Conservation (phyloP, 1,140 invertebrate genomes). For the Atopsyche davidsoni region DNA sequence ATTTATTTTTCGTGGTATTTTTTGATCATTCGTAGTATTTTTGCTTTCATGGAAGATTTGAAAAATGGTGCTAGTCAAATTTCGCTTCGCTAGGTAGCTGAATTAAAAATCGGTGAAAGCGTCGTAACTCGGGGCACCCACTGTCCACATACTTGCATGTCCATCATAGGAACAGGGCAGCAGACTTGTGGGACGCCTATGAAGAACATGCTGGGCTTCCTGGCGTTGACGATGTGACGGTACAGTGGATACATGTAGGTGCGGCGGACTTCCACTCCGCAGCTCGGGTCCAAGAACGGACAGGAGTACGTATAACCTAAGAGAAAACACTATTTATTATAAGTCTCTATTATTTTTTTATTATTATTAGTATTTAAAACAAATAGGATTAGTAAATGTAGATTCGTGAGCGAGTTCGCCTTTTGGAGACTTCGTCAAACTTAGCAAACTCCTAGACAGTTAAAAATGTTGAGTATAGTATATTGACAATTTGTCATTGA, state of each 20-base stretch:
- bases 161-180: slow-evolving; percentile 21
- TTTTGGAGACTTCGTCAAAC: too few species aligned
- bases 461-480: too few species aligned
- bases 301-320: slow-evolving; percentile 61
- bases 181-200: slow-evolving; percentile 56
- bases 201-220: slow-evolving; percentile 65
- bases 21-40: too few species aligned
- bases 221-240: slow-evolving; percentile 66
- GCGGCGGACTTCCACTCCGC: slow-evolving; percentile 53
- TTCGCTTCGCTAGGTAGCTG: not conserved
- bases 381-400: too few species aligned
- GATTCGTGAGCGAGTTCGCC: too few species aligned
- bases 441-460: too few species aligned
- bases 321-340: slow-evolving; percentile 18
- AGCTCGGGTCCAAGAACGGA: slow-evolving; percentile 58
- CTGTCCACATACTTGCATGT: slow-evolving; percentile 24
- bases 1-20: too few species aligned
- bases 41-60: too few species aligned
- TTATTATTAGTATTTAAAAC: too few species aligned
- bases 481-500: too few species aligned
- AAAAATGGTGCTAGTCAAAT: slow-evolving; percentile 1
- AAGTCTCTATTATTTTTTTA: too few species aligned
- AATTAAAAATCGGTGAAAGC: not conserved
- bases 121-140: too few species aligned
- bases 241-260: slow-evolving; percentile 65